These are phyloP conservation scores for Ochropleura plecta DNA, from an alignment of 2,888 invertebrate species.

Conservation along the genomic window DNA sequence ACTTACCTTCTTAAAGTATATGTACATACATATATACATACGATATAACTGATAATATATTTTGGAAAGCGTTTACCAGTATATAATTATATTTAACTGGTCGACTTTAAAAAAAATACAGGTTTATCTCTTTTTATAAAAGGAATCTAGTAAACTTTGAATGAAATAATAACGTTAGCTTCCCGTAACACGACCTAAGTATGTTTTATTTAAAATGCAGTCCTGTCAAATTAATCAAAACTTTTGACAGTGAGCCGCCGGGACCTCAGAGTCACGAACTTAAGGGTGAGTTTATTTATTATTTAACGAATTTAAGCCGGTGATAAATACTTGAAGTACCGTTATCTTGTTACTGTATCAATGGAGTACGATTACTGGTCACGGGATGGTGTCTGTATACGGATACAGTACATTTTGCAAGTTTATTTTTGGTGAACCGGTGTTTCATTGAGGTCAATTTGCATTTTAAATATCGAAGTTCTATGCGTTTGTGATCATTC, in stretches of 20 bases:
- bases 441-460: constrained; percentile 6
- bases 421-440: constrained; percentile 18
- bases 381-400: constrained; percentile 41
- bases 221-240: constrained; percentile 73
- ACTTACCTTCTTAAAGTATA: too few species aligned
- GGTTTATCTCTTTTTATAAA: too few species aligned
- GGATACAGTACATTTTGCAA: constrained; percentile 12
- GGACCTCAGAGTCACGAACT: constrained; percentile 65
- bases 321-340: constrained; percentile 83
- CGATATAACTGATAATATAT: too few species aligned
- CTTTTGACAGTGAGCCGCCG: constrained; percentile 71
- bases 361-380: constrained; percentile 66
- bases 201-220: constrained; percentile 62
- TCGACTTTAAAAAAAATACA: too few species aligned
- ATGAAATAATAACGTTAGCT: background rate
- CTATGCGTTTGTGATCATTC: background rate
- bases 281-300: constrained; percentile 79
- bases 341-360: constrained; percentile 82
- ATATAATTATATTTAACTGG: too few species aligned
- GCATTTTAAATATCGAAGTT: background rate
- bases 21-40: too few species aligned
- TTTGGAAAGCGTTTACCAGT: too few species aligned
- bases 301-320: constrained; percentile 72
- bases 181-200: constrained; percentile 44
- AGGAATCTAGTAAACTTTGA: background rate